phyloP scores from a whole-genome alignment of 2,113 vertebrate species.

The Lepus americanus region DNA sequence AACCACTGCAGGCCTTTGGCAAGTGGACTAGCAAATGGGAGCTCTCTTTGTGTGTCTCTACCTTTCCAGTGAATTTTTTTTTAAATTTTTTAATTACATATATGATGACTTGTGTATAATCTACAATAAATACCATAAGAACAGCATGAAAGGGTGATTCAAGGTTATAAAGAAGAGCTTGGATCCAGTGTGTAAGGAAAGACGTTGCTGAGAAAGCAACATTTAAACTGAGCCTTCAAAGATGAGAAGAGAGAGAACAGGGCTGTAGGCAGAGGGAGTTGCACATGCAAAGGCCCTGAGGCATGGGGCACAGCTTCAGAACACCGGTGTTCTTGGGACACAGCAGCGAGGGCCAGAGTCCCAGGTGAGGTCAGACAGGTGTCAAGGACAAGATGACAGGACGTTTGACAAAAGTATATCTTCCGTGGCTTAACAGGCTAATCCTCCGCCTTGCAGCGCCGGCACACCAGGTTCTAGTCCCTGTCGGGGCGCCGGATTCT shows the following conservation, averaged over 20 bases:
- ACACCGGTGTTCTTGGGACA: background rate
- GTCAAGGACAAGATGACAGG: background rate
- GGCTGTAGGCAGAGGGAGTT: background rate
- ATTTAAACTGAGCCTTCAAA: background rate
- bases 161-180: background rate
- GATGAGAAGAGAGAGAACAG: background rate
- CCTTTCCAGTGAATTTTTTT: too few relatives aligned
- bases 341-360: background rate
- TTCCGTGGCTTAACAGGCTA: background rate
- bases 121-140: background rate
- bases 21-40: too few relatives aligned
- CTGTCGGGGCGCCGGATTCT: too few relatives aligned
- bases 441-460: too few relatives aligned
- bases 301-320: background rate
- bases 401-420: background rate
- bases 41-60: too few relatives aligned
- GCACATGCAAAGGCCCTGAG: background rate
- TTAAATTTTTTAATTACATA: too few relatives aligned
- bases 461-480: too few relatives aligned
- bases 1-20: too few relatives aligned
- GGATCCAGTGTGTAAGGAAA: background rate
- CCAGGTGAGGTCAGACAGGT: background rate
- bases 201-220: background rate
- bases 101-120: too few relatives aligned
- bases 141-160: background rate